Evolutionary conservation across 1,140 invertebrate genomes (phyloP), one percentile per base, ranked within the genome.

Genomic region (Odontomachus brunneus): DNA sequence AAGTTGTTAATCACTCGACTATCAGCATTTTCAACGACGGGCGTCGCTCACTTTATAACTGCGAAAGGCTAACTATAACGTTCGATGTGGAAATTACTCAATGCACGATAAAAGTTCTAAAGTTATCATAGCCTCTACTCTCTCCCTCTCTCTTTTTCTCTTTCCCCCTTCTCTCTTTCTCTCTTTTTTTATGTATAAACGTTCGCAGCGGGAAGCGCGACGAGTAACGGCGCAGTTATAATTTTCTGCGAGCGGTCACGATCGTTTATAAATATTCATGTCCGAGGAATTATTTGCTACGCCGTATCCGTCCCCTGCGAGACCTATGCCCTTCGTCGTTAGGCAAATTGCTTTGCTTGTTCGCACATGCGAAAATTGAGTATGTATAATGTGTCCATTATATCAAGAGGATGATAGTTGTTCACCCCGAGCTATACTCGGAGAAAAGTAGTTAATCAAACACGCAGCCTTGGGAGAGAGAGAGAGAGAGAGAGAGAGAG

Each of bases 211-310:
- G 22, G 49, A 24, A 78, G 67, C 49, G 26, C 38, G 38, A 12
- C 73, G 26, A 2, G 17, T 63, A 82, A 62, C 48, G 48, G 14
- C 9, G 26, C 12, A 49, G 29, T 84, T 73, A 55, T 82, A 51
- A 73, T 49, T 66, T 62, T 81, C 29, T 17, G 51, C 55, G 55
- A 33, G 17, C n/a, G 19, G 51, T 14, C 55, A 69, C 4, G 74
- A 57, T 74, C 22, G 62, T 51, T 81, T 81, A 81, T 81, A 81
- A 81, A 81, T 81, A 81, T 81, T 81, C 67, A 71, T 73, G 17
- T 51, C 15, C 14, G 11, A 73, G 53, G 33, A 71, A 51, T 81
- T 71, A 33, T 73, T 73, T 38, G 26, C 44, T 9, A 29, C 44
- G 15, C 24, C 44, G 26, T 62, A n/a, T 57, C 24, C n/a, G 55